Evolutionary conservation across 2,797 vertebrate genomes (phyloP).

Genomic region (Parauchenoglanis ngamensis): DNA sequence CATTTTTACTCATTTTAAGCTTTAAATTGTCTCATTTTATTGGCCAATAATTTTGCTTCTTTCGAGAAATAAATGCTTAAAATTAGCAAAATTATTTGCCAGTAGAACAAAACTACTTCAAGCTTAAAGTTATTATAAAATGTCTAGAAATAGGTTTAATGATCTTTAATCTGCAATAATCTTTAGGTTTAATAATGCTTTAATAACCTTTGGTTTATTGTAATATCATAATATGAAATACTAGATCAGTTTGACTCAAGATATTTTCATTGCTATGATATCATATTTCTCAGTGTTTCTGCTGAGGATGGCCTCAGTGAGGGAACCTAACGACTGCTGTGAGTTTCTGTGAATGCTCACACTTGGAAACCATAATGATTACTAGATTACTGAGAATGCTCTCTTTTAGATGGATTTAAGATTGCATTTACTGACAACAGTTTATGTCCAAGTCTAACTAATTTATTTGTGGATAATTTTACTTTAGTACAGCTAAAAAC

Average conservation of each 20-base stretch:
- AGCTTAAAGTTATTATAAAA: too few species aligned
- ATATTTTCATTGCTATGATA: not conserved
- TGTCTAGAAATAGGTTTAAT: not conserved
- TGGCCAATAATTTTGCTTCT: not conserved
- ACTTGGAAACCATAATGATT: not conserved
- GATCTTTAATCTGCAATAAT: not conserved
- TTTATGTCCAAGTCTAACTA: not conserved
- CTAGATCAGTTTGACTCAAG: not conserved
- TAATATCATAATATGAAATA: not conserved
- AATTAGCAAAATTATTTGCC: not conserved
- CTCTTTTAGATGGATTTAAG: not conserved
- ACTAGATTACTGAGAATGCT: not conserved
- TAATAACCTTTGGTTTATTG: not conserved
- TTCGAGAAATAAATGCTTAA: not conserved
- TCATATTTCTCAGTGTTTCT: not conserved
- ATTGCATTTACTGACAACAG: not conserved
- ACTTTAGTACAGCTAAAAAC: not conserved
- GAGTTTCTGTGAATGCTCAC: not conserved
- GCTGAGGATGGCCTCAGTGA: not conserved
- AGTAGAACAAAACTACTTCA: not conserved
- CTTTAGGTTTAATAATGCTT: too few species aligned
- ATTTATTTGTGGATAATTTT: not conserved
- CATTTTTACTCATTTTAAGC: not conserved
- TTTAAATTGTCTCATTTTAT: not conserved
- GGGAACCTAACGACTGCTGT: not conserved